phyloP scores from a whole-genome alignment of 2,113 vertebrate genomes.

The Natator depressus region DNA sequence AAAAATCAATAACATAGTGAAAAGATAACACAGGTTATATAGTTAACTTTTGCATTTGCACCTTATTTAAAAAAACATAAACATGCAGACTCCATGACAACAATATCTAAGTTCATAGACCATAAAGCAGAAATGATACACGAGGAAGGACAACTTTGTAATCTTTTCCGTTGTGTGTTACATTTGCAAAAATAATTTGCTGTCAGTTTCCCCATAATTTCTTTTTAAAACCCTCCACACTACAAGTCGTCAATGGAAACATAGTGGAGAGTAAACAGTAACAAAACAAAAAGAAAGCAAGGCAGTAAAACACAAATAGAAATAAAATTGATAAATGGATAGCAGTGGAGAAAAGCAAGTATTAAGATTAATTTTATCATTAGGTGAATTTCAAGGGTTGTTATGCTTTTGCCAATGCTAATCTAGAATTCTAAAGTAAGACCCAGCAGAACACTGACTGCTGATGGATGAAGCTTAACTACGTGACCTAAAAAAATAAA shows the following conservation, averaged over 20 bases:
- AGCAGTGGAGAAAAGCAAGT: background rate
- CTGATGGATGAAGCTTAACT: slow-evolving; percentile 1
- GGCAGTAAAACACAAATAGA: background rate
- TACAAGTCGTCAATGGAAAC: background rate
- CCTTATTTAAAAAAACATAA: background rate
- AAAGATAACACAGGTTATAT: background rate
- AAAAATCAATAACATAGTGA: background rate
- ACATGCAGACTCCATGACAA: background rate
- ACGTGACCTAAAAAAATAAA: background rate
- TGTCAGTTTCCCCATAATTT: background rate
- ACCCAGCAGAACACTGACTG: background rate
- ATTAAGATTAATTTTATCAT: slow-evolving; percentile 3
- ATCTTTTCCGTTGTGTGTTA: background rate
- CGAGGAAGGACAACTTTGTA: background rate
- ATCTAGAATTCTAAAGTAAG: background rate
- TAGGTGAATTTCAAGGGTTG: slow-evolving; percentile 10
- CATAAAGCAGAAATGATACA: background rate
- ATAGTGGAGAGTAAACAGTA: background rate
- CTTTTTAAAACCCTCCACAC: background rate
- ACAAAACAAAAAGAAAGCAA: background rate
- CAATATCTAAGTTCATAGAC: background rate
- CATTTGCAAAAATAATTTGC: background rate
- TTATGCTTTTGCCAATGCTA: slow-evolving; percentile 22
- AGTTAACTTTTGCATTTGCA: background rate
- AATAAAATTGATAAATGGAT: background rate